Evolutionary conservation across 2,888 invertebrate genomes (phyloP), one percentile per base, ranked within the genome.

Genomic region (Camptogramma bilineatum): DNA sequence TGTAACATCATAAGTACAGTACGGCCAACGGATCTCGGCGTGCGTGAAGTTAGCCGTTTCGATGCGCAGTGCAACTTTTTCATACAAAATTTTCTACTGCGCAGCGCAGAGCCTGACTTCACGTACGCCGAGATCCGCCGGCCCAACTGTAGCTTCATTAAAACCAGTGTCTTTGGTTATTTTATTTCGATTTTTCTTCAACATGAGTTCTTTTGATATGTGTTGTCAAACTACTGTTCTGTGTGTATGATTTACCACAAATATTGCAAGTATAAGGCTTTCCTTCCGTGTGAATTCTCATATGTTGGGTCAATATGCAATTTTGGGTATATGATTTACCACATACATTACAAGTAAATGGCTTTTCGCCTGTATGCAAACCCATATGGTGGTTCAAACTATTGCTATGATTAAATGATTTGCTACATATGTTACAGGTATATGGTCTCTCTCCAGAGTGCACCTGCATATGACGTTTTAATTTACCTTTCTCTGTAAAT

Each of bases 211-310:
- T 46, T 52, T 51, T 58, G 1, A 62, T 57, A 19, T 62, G 62
- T 13, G 47, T 62, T 8, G 52, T 52, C 42, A 62, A 48, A 57
- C 52, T 57, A 17, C 55, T 56, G 42, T 62, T 62, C 19, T 52
- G 39, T 28, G 62, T 47, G 21, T 52, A 62, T 4, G 62, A 57
- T 48, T 62, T 62, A 8, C 52, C 62, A 48, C 62, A 62, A 21
- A 62, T 24, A 52, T 52, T 57, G 21, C 62, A 62, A 42, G 47
- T 53, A 24, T 52, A 62, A 9, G 62, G 57, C 28, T 62, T 62
- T 5, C 52, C 52, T 57, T 62, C 65, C n/a, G 57, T 62, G 46
- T 62, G 65, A 28, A 57, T 57, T 53, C 51, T 57, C 61, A 65
- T 57, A 21, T 65, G 65, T 16, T 52, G 34, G 8, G 56, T 62